A percentile compares a stretch with the other conserved stretches of the same genome.
phyloP scores from a whole-genome alignment of 2,888 invertebrate genomes.

The Himalopsyche kuldschensis region DNA sequence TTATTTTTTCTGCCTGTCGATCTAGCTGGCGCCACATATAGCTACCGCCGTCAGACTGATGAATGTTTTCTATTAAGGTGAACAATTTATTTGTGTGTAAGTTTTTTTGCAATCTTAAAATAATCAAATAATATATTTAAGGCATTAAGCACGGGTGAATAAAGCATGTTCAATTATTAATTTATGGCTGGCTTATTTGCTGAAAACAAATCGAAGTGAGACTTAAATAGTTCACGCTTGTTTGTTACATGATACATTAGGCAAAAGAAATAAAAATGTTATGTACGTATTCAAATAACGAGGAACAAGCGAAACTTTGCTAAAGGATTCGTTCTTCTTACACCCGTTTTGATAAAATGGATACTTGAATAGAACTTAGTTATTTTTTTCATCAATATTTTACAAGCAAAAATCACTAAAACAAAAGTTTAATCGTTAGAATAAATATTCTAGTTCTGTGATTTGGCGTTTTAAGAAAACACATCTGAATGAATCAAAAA shows the following conservation, averaged over 20 bases:
- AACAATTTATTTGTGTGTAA: slow-evolving; percentile 1
- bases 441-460: no score
- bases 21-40: slow-evolving; percentile 14
- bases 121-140: background rate
- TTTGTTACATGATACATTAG: background rate
- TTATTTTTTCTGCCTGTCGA: slow-evolving; percentile 21
- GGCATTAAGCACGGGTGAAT: background rate
- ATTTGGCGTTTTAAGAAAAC: no score
- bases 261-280: background rate
- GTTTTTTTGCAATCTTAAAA: background rate
- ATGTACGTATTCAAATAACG: background rate
- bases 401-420: no score
- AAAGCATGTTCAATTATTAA: background rate
- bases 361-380: no score
- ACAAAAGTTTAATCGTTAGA: no score
- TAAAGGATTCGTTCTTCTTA: no score
- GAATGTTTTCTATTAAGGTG: slow-evolving; percentile 3
- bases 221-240: background rate
- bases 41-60: slow-evolving; percentile 9
- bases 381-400: no score
- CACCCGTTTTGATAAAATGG: no score
- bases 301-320: no score
- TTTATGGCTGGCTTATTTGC: background rate
- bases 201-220: background rate
- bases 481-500: no score